Base-by-base conservation (phyloP, 1,140 invertebrate genomes). In the Drosophila subobscura region DNA sequence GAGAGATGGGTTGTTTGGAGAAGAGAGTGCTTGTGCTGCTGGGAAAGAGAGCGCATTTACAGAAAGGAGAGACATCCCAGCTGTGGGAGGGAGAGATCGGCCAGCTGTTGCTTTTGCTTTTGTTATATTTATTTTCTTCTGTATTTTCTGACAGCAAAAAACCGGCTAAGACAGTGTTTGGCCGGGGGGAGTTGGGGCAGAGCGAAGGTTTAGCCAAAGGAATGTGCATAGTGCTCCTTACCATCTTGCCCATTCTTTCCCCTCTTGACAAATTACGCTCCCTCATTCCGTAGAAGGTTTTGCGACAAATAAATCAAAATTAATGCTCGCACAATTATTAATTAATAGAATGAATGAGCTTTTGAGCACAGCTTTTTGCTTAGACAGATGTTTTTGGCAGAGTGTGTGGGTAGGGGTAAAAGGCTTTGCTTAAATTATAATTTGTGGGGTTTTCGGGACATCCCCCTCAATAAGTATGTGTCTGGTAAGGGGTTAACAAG, bases 281-380 rank as follows among this genome's bases (percentile, higher is more conserved):
- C 29, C 63, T 27, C 64, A 70, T 68, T 70, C 65, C 50, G 8
- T 14, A 44, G 5, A 16, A 8, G 16, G 37, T 40, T 52, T 25
- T 41, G 33, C 12, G 12, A 64, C 50, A 79, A 54, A 86, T 81
- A 86, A 86, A 86, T 88, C 83, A 86, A 79, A 86, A 88, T 88
- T 79, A 86, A 86, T 88, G 83, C 71, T 37, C 78, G 72, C 54
- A 65, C 61, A 86, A 86, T 81, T 88, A 88, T 86, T 86, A 88
- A 86, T 86, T 88, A 83, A 88, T 68, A 47, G 81, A 83, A 88
- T 86, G 85, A 86, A 86, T 86, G 78, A 72, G 73, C 50, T 29
- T 63, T 49, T 42, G 40, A 50, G 8, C 10, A 10, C 25, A 58
- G 60, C 60, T 58, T 37, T 46, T 56, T 72, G 74, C 75, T 71